Conservation (phyloP, 2,888 invertebrate species). For the Hirudinaria manillensis region DNA sequence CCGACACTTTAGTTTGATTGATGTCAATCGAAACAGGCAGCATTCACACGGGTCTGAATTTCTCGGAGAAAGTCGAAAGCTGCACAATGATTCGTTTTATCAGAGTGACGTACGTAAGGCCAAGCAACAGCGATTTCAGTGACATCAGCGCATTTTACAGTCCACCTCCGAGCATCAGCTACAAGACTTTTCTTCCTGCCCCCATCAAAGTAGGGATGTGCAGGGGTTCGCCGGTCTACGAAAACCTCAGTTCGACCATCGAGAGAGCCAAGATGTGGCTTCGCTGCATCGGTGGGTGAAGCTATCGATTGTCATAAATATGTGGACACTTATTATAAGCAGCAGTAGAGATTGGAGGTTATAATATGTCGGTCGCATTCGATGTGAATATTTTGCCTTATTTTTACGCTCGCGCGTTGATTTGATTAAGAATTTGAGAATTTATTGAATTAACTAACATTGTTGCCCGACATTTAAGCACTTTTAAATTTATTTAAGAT, state of each 20-base stretch:
- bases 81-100: constrained; percentile 40
- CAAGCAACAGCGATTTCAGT: constrained; percentile 32
- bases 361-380: not conserved
- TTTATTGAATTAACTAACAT: too few species aligned
- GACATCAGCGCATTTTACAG: constrained; percentile 34
- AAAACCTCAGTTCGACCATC: constrained; percentile 38
- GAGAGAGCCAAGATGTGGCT: constrained; percentile 41
- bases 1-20: too few species aligned
- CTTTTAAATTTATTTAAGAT: too few species aligned
- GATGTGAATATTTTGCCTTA: not conserved
- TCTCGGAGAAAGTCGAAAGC: constrained; percentile 41
- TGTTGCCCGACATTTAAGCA: too few species aligned
- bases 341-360: too few species aligned
- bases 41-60: constrained; percentile 41
- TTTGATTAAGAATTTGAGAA: too few species aligned
- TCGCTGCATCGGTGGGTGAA: constrained; percentile 39
- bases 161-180: constrained; percentile 39
- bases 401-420: too few species aligned
- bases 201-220: constrained; percentile 42
- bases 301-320: constrained; percentile 2
- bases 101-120: constrained; percentile 41
- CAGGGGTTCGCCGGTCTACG: constrained; percentile 40
- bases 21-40: constrained; percentile 29
- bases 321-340: not conserved
- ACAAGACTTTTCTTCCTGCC: constrained; percentile 41